Conservation (phyloP, 1,140 invertebrate genomes). For the Lepidotrigona ventralis region DNA sequence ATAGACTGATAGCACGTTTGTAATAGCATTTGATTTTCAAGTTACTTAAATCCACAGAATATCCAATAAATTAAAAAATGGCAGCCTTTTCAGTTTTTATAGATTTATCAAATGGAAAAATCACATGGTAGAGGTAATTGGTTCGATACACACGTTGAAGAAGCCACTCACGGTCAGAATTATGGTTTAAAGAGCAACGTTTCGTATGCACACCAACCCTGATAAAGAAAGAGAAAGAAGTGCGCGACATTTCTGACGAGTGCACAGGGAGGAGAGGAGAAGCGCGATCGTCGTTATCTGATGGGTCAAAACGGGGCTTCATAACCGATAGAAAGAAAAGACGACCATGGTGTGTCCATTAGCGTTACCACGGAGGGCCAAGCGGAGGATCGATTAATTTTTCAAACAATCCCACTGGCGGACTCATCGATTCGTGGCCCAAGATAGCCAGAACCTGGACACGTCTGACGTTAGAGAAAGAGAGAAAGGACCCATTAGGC, state of each 20-base stretch:
- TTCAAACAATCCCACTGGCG: conserved; percentile 69
- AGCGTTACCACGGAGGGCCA: conserved; percentile 59
- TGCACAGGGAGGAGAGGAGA: not conserved
- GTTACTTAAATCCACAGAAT: too few species aligned
- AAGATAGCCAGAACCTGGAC: conserved; percentile 58
- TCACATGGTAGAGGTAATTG: too few species aligned
- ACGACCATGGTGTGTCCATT: conserved; percentile 45
- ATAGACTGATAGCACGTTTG: too few species aligned
- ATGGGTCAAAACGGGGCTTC: conserved; percentile 22
- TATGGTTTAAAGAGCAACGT: too few species aligned
- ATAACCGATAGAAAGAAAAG: conserved; percentile 57
- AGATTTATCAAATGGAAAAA: too few species aligned
- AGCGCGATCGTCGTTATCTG: conserved; percentile 24
- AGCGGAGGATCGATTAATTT: conserved; percentile 73
- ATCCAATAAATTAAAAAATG: too few species aligned
- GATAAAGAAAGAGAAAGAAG: not conserved
- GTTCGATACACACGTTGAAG: too few species aligned
- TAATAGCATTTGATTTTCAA: too few species aligned
- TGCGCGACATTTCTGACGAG: not conserved
- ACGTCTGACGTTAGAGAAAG: conserved; percentile 10
- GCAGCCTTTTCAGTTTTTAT: too few species aligned
- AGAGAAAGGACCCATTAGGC: conserved; percentile 67
- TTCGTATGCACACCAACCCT: too few species aligned
- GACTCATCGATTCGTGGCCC: conserved; percentile 64
- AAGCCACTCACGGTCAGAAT: too few species aligned